Base-by-base conservation (phyloP, 1,140 invertebrate species). In the Aphis gossypii region DNA sequence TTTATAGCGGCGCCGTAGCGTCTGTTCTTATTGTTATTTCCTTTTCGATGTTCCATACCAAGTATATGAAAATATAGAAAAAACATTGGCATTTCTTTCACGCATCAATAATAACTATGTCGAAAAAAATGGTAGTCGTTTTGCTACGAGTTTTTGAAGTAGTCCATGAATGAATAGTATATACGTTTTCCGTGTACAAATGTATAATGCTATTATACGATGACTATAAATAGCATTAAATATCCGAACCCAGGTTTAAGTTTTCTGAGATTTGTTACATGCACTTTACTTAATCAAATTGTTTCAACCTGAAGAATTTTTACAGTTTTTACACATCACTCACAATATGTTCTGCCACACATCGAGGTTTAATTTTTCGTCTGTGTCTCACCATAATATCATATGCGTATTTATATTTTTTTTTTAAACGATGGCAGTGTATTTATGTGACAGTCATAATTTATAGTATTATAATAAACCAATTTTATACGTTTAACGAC, bases 11-110 rank as follows among this genome's bases (percentile, higher is more conserved):
- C 91, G 68, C 91, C 91, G n/a, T 18, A 92, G 68, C 91, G 91
- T 92, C 91, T 92, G 76, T 92, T 92, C 41, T 92, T 92, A 92
- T 92, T 92, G 91, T 92, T 83, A 82, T 92, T 92, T 76, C 91
- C n/a, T 92, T 84, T 92, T 92, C 83, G 35, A 76, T 76, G 90
- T 68, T 76, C 23, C 35, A 90, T 44, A 76, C 41, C 44, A 38
- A 18, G 35, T 11, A 89, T 11, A 89, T 38, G 87, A 23, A n/a
- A 35, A 54, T 14, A 54, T n/a, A 76, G 44, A 18, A 82, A 92
- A 91, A 82, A 48, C 90, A 82, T 68, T 46, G 60, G 68, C 68
- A 56, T 92, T 92, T 92, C 90, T 46, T 82, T n/a, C n/a, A 30
- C 41, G 60, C 60, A 82, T 91, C 90, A 48, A 91, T 48, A 82